Percentiles rank a stretch among this genome's conserved stretches.
Evolutionary conservation across 2,113 vertebrate species (phyloP).

Genomic region (Ctenomys sociabilis): DNA sequence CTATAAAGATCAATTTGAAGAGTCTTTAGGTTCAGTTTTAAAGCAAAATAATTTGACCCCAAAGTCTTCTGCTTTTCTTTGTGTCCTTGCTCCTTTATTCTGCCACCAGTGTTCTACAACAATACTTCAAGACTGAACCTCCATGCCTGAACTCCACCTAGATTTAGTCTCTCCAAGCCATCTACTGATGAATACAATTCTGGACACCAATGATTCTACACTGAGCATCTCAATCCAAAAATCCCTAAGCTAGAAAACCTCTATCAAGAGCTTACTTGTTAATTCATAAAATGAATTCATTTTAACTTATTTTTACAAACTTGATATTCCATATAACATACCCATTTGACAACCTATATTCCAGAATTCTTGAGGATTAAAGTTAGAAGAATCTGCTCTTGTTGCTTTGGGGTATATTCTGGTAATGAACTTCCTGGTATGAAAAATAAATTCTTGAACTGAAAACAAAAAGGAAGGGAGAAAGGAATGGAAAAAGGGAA

Average conservation of each 20-base stretch:
- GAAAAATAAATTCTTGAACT: conserved; percentile 88
- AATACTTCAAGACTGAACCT: not conserved
- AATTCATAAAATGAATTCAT: conserved; percentile 25
- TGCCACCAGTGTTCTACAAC: not conserved
- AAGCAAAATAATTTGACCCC: not conserved
- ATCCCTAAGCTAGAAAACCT: not conserved
- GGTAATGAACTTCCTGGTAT: conserved; percentile 90
- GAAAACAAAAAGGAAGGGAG: conserved; percentile 39
- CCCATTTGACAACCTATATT: conserved; percentile 93
- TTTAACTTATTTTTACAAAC: conserved; percentile 47
- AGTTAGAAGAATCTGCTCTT: conserved; percentile 90
- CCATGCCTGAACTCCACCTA: not conserved
- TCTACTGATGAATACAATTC: not conserved
- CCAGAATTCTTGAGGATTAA: conserved; percentile 94
- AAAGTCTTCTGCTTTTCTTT: not conserved
- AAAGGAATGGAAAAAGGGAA: not conserved
- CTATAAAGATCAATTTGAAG: not conserved
- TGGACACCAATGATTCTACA: not conserved
- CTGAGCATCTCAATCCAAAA: not conserved
- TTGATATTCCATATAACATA: conserved; percentile 76
- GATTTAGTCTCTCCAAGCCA: not conserved
- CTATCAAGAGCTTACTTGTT: not conserved
- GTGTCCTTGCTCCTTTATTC: not conserved
- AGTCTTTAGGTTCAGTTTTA: not conserved
- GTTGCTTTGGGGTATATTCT: conserved; percentile 91